Evolutionary conservation across 2,888 invertebrate species (phyloP), one percentile per base, ranked within the genome.

Genomic region (Clostera curtula): DNA sequence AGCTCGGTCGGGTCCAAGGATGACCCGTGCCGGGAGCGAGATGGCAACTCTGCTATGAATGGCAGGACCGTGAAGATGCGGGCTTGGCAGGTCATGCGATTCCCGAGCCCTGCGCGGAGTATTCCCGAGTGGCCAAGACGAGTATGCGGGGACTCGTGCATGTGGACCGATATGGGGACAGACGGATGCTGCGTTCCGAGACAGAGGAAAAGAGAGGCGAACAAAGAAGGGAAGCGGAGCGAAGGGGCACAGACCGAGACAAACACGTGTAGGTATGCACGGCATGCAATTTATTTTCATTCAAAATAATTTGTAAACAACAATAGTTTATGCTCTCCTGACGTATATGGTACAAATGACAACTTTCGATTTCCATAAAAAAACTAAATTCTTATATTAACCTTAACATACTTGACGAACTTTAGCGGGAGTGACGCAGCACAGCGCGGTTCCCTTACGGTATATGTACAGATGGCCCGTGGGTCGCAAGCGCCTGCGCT

Each of bases 301-400:
- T 68, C 59, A 79, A 83, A 83, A 80, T 79, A 79, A 73, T 77
- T 70, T 75, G 63, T 80, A 70, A 76, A 76, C 71, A 79, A 83
- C 80, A 75, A 71, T 74, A 69, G 58, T 68, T 64, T 67, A 69
- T 62, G 70, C 58, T 73, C 64, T 71, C 50, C 54, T 62, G 65
- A 64, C 58, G 57, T 47, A 39, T 53, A 74, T 73, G 71, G 73
- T 80, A 82, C 82, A 80, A 79, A 79, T 74, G 79, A 79, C 79
- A 73, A 80, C 75, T 66, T 69, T 63, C 47, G 46, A 59, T 55
- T 68, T 61, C 59, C 66, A 74, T 79, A 77, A 69, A 79, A 80
- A 82, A 79, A 73, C 73, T 75, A 75, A 77, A 70, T 62, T 31
- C 72, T 77, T 76, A 70, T 15, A 29, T 35, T 64, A 68, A 29